Percentiles rank a stretch among this genome's conserved stretches.
phyloP scores from a whole-genome alignment of 2,113 vertebrate genomes.

The Alethe diademata region DNA sequence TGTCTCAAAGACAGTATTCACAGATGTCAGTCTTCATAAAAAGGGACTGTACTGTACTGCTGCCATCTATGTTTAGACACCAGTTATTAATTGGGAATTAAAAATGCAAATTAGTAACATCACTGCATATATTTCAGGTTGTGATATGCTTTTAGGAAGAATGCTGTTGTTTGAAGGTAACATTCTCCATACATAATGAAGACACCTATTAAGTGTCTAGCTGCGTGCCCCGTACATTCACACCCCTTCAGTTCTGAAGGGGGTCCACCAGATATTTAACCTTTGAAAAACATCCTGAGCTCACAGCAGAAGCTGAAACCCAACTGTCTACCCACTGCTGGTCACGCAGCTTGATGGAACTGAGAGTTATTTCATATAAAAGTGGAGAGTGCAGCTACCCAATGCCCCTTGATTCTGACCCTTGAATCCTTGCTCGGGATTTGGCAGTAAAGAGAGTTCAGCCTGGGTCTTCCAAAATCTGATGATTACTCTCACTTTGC shows the following conservation, averaged over 20 bases:
- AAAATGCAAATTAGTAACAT: not conserved
- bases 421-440: not conserved
- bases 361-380: not conserved
- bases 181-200: not conserved
- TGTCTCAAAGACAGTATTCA: constrained; percentile 22
- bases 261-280: not conserved
- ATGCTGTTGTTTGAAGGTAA: not conserved
- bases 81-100: not conserved
- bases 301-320: not conserved
- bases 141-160: not conserved
- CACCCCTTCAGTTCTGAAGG: not conserved
- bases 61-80: not conserved
- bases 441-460: not conserved
- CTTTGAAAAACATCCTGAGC: not conserved
- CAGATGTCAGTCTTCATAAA: not conserved
- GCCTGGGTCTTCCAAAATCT: not conserved
- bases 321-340: fast-evolving
- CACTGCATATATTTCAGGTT: not conserved
- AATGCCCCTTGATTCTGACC: not conserved
- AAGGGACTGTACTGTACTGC: not conserved
- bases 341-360: fast-evolving
- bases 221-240: not conserved
- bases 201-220: not conserved
- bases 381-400: not conserved
- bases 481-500: not conserved